A percentile compares a stretch with the other conserved stretches of the same genome.
Conservation (phyloP, 2,797 vertebrate genomes). For the Nyctibius grandis region DNA sequence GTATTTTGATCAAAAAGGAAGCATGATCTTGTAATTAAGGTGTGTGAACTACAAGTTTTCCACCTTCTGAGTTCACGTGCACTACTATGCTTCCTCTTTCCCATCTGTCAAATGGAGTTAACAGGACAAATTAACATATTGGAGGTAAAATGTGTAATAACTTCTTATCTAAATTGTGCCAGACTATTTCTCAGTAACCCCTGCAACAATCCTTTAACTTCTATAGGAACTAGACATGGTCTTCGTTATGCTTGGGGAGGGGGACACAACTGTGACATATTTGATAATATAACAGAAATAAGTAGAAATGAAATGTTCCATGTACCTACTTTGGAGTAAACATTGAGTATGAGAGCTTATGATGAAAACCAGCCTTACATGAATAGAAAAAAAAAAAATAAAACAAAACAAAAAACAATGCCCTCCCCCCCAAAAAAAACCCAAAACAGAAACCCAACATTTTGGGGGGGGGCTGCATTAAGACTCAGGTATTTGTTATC, state of each 20-base stretch:
- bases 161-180: background rate
- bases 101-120: background rate
- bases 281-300: background rate
- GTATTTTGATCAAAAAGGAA: background rate
- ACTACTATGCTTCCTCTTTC: background rate
- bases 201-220: background rate
- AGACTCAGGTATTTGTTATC: background rate
- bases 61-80: background rate
- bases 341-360: background rate
- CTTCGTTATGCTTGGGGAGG: background rate
- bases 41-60: background rate
- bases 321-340: background rate
- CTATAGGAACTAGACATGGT: background rate
- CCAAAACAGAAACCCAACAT: background rate
- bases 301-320: background rate
- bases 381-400: background rate
- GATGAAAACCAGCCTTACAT: background rate
- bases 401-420: no score
- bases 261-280: background rate
- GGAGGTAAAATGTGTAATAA: background rate
- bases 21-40: background rate
- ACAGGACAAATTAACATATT: background rate
- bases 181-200: background rate
- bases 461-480: background rate
- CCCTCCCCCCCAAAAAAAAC: rapidly evolving